Conservation (phyloP, 1,140 invertebrate genomes). For the Ectropis grisescens region DNA sequence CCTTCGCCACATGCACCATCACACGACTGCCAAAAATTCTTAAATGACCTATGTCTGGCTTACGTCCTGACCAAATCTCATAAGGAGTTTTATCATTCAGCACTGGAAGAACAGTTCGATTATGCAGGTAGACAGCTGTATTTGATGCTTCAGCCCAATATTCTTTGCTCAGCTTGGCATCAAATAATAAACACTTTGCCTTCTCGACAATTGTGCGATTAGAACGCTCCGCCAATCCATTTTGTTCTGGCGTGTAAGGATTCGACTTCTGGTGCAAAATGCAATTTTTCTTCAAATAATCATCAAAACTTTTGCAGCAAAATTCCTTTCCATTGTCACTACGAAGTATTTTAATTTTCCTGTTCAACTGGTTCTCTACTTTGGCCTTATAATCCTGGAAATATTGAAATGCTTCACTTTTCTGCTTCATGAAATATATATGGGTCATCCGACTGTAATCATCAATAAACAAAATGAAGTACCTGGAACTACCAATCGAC, state of each 20-base stretch:
- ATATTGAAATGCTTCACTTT: too few relatives aligned
- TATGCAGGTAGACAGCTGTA: neutral
- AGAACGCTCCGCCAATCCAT: neutral
- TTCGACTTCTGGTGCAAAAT: neutral
- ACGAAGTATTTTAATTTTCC: neutral
- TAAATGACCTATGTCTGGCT: conserved; percentile 4
- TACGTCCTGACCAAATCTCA: conserved; percentile 1
- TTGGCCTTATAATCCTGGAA: too few relatives aligned
- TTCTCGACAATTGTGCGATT: neutral
- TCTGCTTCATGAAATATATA: too few relatives aligned
- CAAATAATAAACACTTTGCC: neutral
- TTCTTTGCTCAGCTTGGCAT: neutral
- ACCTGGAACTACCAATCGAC: too few relatives aligned
- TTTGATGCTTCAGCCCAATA: neutral
- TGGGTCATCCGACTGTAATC: too few relatives aligned
- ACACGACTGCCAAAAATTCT: conserved; percentile 25
- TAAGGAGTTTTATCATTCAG: neutral
- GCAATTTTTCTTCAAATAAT: neutral
- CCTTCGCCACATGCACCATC: conserved; percentile 10
- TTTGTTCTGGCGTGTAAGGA: neutral
- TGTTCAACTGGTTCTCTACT: neutral
- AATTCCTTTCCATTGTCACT: neutral
- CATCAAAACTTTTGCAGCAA: neutral
- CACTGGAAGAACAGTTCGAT: neutral
- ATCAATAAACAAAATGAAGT: too few relatives aligned